Conservation (phyloP, 2,888 invertebrate genomes). For the Coelogynopora nodosa region DNA sequence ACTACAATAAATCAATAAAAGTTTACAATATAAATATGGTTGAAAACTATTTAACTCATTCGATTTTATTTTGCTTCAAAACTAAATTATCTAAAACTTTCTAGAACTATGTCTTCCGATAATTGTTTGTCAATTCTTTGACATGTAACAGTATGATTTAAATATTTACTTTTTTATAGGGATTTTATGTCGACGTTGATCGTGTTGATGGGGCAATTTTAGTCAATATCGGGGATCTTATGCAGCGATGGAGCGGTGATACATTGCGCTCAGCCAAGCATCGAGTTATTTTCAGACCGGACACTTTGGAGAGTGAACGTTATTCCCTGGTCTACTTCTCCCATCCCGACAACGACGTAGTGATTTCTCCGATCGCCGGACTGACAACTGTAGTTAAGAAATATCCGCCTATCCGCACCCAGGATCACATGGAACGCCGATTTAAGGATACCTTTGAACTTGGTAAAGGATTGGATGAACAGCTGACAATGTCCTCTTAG, state of each 20-base stretch:
- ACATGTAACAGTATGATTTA: too few species aligned
- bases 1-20: too few species aligned
- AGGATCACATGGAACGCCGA: constrained; percentile 32
- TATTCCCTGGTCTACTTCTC: constrained; percentile 35
- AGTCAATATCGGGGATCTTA: constrained; percentile 71
- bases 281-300: constrained; percentile 35
- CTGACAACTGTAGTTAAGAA: not conserved
- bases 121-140: too few species aligned
- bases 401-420: not conserved
- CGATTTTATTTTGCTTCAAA: too few species aligned
- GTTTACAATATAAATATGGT: too few species aligned
- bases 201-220: constrained; percentile 73
- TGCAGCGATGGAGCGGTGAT: constrained; percentile 72
- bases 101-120: too few species aligned
- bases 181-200: constrained; percentile 72
- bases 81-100: too few species aligned
- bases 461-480: constrained; percentile 26
- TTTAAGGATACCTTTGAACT: constrained; percentile 26
- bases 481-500: constrained; percentile 20
- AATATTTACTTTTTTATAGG: too few species aligned
- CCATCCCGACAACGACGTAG: constrained; percentile 8
- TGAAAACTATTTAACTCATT: too few species aligned
- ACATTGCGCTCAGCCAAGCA: constrained; percentile 69
- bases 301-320: not conserved
- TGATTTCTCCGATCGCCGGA: constrained; percentile 15